Percentiles rank a stretch among this genome's conserved stretches.
Conservation (phyloP, 1,140 invertebrate species). For the Oncopeltus fasciatus region DNA sequence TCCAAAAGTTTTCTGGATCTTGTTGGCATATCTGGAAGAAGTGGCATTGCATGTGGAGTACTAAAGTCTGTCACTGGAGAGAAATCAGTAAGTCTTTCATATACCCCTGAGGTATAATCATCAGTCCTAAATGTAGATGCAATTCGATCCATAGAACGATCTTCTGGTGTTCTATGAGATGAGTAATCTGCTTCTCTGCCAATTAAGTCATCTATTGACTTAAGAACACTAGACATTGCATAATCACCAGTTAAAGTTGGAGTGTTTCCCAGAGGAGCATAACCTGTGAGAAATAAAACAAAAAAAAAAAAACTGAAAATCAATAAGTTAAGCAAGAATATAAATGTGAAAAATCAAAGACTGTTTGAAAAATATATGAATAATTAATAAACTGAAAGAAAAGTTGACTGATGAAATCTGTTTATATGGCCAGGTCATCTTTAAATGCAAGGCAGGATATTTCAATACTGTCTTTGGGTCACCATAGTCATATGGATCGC, state of each 20-base stretch:
- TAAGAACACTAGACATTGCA: conserved; percentile 32
- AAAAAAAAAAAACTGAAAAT: background rate
- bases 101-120: conserved; percentile 31
- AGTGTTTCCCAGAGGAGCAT: conserved; percentile 11
- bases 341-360: too few species aligned
- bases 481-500: too few species aligned
- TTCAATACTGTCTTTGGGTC: too few species aligned
- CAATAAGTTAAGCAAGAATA: too few species aligned
- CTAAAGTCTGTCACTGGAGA: conserved; percentile 33
- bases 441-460: too few species aligned
- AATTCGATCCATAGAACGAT: conserved; percentile 36
- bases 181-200: conserved; percentile 18
- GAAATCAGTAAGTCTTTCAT: conserved; percentile 33
- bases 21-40: conserved; percentile 45
- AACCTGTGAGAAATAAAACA: conserved; percentile 11
- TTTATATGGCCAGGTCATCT: too few species aligned
- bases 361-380: too few species aligned
- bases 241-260: conserved; percentile 23
- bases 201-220: conserved; percentile 38
- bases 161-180: conserved; percentile 31
- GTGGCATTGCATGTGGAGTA: conserved; percentile 45
- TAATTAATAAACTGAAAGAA: too few species aligned
- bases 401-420: too few species aligned
- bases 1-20: conserved; percentile 43
- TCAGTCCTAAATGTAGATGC: conserved; percentile 37